Evolutionary conservation across 2,113 vertebrate genomes (phyloP).

Genomic region (Mus pahari): DNA sequence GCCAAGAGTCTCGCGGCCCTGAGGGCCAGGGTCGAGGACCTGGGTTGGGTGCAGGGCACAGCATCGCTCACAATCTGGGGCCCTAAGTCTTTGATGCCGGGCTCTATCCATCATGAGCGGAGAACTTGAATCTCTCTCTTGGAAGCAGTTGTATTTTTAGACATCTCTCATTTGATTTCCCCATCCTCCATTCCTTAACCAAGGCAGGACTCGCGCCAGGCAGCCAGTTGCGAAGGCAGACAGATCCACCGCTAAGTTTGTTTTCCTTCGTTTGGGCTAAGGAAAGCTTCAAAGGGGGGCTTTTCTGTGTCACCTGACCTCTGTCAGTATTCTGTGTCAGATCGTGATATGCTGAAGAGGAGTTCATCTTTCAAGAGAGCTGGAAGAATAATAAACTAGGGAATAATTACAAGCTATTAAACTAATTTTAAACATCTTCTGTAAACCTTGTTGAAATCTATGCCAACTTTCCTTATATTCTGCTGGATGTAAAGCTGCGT

Average conservation of each 20-base stretch:
- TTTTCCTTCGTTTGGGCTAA: background rate
- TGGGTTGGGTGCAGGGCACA: background rate
- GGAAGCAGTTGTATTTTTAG: conserved; percentile 78
- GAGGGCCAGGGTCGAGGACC: background rate
- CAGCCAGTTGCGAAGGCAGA: conserved; percentile 38
- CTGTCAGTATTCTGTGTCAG: conserved; percentile 9
- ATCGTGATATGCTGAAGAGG: background rate
- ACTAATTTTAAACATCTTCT: conserved; percentile 58
- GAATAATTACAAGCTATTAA: conserved; percentile 67
- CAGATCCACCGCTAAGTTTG: conserved; percentile 63
- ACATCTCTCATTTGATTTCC: conserved; percentile 51
- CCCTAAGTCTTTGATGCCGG: background rate
- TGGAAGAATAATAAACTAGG: conserved; percentile 53
- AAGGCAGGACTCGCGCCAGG: conserved; percentile 46
- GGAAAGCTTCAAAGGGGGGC: background rate
- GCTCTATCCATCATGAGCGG: conserved; percentile 51
- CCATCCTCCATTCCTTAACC: conserved; percentile 73
- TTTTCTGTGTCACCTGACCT: conserved; percentile 44
- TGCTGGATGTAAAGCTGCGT: conserved; percentile 12
- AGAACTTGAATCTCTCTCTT: conserved; percentile 70
- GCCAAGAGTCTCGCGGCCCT: background rate
- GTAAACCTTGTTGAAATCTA: conserved; percentile 52
- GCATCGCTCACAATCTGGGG: conserved; percentile 8
- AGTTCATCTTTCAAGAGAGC: conserved; percentile 33
- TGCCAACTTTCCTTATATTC: background rate